phyloP scores from a whole-genome alignment of 2,797 vertebrate species.

The Enteromius radiatus region DNA sequence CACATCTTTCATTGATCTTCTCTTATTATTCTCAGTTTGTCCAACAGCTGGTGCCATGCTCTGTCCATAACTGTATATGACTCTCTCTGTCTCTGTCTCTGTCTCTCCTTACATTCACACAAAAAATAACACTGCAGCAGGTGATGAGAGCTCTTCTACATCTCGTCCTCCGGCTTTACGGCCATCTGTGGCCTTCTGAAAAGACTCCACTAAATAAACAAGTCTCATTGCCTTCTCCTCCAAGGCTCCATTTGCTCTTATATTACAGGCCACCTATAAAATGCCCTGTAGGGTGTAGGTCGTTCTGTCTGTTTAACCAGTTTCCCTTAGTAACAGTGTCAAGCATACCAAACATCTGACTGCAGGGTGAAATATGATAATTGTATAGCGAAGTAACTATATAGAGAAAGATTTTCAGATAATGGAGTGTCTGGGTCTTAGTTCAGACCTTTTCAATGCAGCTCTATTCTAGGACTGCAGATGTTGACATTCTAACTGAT shows the following conservation, averaged over 20 bases:
- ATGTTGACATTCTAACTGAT: slow-evolving; percentile 28
- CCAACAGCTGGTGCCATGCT: slow-evolving; percentile 29
- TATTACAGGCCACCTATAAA: slow-evolving; percentile 45
- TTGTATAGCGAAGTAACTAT: slow-evolving; percentile 6
- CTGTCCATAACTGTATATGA: background rate
- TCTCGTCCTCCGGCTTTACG: slow-evolving; percentile 25
- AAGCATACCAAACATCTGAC: slow-evolving; percentile 38
- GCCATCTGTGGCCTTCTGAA: slow-evolving; percentile 57
- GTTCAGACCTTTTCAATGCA: slow-evolving; percentile 14
- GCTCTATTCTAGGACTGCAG: background rate
- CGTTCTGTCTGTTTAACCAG: slow-evolving; percentile 27
- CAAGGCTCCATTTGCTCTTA: slow-evolving; percentile 50
- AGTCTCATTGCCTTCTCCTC: slow-evolving; percentile 35
- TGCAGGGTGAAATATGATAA: slow-evolving; percentile 45
- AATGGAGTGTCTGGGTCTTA: slow-evolving; percentile 11
- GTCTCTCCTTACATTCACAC: slow-evolving; percentile 30
- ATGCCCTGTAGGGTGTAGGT: slow-evolving; percentile 17
- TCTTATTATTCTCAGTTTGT: background rate
- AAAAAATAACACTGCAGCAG: slow-evolving; percentile 39
- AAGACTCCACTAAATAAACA: slow-evolving; percentile 55
- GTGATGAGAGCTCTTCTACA: slow-evolving; percentile 41
- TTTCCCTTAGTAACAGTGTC: slow-evolving; percentile 29
- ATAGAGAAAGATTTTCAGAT: slow-evolving; percentile 38
- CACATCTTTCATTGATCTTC: background rate
- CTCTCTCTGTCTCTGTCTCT: background rate